A percentile compares a stretch with the other conserved stretches of the same genome.
These are phyloP conservation scores for Bombycilla garrulus DNA, from an alignment of 2,113 vertebrate species.

Conservation along the genomic window DNA sequence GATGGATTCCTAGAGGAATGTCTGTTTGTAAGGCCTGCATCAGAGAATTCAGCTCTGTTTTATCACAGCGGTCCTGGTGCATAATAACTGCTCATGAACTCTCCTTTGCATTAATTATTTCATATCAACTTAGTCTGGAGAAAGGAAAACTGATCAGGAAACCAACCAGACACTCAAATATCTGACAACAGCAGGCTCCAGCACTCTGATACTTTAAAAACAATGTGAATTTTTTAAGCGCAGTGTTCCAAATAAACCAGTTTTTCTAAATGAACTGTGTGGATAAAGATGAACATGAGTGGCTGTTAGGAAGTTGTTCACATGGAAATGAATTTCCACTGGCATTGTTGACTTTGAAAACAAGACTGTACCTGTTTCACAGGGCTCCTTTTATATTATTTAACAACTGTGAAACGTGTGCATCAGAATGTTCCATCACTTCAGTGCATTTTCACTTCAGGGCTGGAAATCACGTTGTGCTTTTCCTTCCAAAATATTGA, in stretches of 20 bases:
- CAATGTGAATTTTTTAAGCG: background rate
- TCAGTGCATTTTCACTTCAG: background rate
- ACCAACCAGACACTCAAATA: background rate
- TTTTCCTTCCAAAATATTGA: background rate
- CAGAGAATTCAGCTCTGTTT: background rate
- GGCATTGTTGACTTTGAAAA: background rate
- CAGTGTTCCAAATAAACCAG: background rate
- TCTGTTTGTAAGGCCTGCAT: background rate
- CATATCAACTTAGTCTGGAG: background rate
- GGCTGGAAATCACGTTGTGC: background rate
- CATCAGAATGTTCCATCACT: background rate
- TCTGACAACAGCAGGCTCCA: background rate
- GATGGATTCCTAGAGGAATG: background rate
- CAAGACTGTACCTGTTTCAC: background rate
- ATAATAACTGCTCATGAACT: background rate
- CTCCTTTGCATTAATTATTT: background rate
- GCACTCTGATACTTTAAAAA: background rate
- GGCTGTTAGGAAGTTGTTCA: background rate
- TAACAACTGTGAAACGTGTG: fast-evolving
- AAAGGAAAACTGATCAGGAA: background rate
- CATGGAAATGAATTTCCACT: background rate
- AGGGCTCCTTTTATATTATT: background rate
- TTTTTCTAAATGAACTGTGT: fast-evolving
- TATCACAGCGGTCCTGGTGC: background rate
- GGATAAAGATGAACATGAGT: background rate